These are phyloP conservation scores for Centropus bengalensis DNA, from an alignment of 2,113 vertebrate species.

Conservation along the genomic window DNA sequence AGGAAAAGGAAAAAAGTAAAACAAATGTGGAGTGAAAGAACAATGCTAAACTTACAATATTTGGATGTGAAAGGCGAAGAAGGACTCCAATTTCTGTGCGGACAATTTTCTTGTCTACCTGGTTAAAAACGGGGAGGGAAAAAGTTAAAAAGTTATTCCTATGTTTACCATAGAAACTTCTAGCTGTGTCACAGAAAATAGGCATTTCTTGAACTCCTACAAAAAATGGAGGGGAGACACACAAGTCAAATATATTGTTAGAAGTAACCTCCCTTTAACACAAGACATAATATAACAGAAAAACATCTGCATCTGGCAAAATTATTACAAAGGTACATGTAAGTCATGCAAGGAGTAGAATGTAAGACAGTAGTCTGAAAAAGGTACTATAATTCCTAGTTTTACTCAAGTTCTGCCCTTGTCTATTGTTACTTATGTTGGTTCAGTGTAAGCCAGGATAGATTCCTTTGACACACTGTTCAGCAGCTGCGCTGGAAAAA, in stretches of 20 bases:
- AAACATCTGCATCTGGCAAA: not conserved
- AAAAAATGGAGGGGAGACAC: not conserved
- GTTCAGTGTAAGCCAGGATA: not conserved
- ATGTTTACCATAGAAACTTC: not conserved
- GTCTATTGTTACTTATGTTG: fast-evolving
- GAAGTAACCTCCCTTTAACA: not conserved
- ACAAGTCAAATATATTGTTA: not conserved
- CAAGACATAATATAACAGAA: fast-evolving
- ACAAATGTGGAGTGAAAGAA: not conserved
- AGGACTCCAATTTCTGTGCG: conserved; percentile 90
- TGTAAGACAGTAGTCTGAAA: not conserved
- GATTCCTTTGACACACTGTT: not conserved
- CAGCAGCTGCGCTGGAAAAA: not conserved
- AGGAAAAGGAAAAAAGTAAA: not conserved
- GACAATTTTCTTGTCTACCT: conserved; percentile 93
- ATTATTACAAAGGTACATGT: not conserved
- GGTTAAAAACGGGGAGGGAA: conserved; percentile 50
- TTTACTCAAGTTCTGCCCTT: not conserved
- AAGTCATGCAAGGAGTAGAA: not conserved
- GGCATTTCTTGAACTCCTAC: not conserved
- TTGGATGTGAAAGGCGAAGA: conserved; percentile 89
- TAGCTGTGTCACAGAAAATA: not conserved
- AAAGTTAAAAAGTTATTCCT: conserved; percentile 6
- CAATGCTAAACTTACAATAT: conserved; percentile 83
- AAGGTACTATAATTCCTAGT: not conserved